A percentile compares a stretch with the other conserved stretches of the same genome.
These are phyloP conservation scores for Tigriopus californicus DNA, from an alignment of 2,888 invertebrate species.

Conservation along the genomic window DNA sequence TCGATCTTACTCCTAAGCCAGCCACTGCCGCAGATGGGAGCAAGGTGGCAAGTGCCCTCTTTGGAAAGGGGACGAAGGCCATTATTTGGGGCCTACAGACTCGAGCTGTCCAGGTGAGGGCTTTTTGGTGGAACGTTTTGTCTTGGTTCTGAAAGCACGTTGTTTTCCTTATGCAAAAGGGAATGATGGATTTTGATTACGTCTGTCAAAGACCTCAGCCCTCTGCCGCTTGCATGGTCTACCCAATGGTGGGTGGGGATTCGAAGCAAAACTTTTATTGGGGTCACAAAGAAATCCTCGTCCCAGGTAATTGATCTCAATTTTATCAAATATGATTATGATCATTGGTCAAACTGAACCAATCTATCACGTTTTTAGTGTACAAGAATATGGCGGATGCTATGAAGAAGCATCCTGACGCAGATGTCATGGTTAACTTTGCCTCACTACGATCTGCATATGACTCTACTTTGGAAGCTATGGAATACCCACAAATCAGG, in stretches of 20 bases:
- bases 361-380: conserved; percentile 34
- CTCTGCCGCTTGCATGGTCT: conserved; percentile 77
- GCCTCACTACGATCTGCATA: conserved; percentile 93
- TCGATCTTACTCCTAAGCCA: not conserved
- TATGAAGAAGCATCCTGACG: conserved; percentile 81
- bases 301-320: conserved; percentile 34
- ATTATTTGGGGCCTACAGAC: conserved; percentile 99
- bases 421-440: conserved; percentile 88
- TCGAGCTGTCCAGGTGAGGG: conserved; percentile 54
- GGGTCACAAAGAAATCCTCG: conserved; percentile 91
- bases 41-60: conserved; percentile 31
- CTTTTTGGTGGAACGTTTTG: conserved; percentile 20
- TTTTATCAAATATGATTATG: not conserved
- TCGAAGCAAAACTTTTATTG: conserved; percentile 99
- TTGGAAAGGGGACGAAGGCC: conserved; percentile 64
- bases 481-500: conserved; percentile 74
- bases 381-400: conserved; percentile 96
- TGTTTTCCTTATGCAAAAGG: conserved; percentile 32
- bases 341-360: conserved; percentile 2
- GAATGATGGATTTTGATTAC: conserved; percentile 90
- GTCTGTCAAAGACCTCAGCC: conserved; percentile 49
- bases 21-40: not conserved
- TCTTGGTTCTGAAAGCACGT: too few species aligned
- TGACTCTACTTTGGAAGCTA: conserved; percentile 83
- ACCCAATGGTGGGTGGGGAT: conserved; percentile 85